Evolutionary conservation across 2,113 vertebrate species (phyloP).

Genomic region (Ameiurus melas): DNA sequence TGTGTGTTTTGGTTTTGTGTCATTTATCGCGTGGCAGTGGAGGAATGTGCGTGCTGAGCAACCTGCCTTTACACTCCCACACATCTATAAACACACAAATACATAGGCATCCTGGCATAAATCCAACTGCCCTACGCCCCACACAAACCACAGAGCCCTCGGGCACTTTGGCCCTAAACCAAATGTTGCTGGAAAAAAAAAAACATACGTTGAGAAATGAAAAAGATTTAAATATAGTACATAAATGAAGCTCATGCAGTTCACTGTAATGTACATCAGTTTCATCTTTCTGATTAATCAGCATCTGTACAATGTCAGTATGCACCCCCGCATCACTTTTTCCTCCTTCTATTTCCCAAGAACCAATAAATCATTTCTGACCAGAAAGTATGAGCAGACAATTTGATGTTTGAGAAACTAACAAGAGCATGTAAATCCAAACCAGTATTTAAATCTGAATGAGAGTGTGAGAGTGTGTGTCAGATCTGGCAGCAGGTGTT

Average conservation of each 20-base stretch:
- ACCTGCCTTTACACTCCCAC: constrained; percentile 35
- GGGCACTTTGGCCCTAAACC: constrained; percentile 14
- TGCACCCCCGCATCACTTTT: neutral
- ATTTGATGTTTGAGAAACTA: neutral
- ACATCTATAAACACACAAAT: constrained; percentile 38
- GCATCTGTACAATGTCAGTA: neutral
- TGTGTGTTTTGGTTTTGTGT: neutral
- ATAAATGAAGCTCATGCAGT: neutral
- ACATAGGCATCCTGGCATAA: constrained; percentile 19
- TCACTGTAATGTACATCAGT: neutral
- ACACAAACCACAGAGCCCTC: neutral
- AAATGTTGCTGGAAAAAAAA: neutral
- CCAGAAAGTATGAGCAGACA: neutral
- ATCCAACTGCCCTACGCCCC: neutral
- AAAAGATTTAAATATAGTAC: neutral
- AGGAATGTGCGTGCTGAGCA: constrained; percentile 39
- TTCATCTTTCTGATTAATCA: neutral
- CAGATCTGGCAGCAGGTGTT: constrained; percentile 30
- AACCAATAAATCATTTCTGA: neutral
- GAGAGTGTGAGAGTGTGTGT: neutral
- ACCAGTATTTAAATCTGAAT: constrained; percentile 23
- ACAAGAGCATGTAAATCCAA: neutral
- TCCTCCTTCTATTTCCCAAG: neutral
- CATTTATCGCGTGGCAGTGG: neutral
- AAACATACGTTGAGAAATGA: neutral